Base-by-base conservation (phyloP, 2,888 invertebrate species). In the Cordilura impudica region DNA sequence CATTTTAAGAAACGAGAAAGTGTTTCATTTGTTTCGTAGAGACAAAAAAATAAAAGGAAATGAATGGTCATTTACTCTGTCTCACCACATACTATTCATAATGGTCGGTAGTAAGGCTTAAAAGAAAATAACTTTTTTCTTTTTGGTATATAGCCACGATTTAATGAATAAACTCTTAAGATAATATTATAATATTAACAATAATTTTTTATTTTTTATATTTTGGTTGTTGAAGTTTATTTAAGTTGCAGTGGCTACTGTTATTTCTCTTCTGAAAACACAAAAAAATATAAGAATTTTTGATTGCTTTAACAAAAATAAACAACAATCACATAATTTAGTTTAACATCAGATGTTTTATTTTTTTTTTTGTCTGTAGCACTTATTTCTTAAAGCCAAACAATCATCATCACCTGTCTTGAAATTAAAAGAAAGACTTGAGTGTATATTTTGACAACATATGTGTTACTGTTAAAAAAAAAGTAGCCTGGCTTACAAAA, bases 381-480 rank as follows among this genome's bases (percentile, higher is more conserved):
- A 69, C 43, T 75, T 63, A 61, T 67, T 56, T 63, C 56, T 70
- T 31, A 58, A 63, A 65, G 69, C 56, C 63, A 56, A 70, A 69
- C 69, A 69, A 65, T 76, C 75, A 63, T 65, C 69, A 70, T 70
- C 75, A 76, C 75, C 75, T 76, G 75, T 70, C 63, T 76, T 56
- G 29, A 51, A 70, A 70, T 29, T 70, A 31, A 56, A 51, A 14
- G 19, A 53, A 14, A 69, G 35, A 76, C 56, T 43, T 58, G 49
- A 53, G 69, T 39, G 39, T 63, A 23, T 39, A 54, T 51, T 76
- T 70, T 63, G 56, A 70, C 63, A 76, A 65, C 69, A 69, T 39
- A 39, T 39, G 35, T 39, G 35, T 39, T 39, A 65, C 49, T 76
- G 49, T 76, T 56, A 1, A 21, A 43, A 35, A n/a, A n/a, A 65